phyloP scores from a whole-genome alignment of 2,797 vertebrate species.

The Sciaenops ocellatus region DNA sequence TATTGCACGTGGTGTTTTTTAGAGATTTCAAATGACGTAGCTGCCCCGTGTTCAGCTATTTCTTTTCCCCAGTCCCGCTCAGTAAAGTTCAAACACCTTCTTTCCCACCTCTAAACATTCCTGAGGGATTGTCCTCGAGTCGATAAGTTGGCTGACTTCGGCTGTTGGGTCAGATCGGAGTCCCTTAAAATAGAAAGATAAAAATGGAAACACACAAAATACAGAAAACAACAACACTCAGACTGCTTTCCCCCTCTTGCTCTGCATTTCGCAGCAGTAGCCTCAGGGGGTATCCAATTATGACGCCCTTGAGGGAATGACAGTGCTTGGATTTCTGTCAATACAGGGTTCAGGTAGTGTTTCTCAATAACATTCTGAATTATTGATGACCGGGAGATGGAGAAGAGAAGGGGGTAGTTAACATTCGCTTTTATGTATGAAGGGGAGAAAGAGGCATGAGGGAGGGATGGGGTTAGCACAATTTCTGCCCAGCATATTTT shows the following conservation, averaged over 20 bases:
- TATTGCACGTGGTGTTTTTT: constrained; percentile 3
- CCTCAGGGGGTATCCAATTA: constrained; percentile 80
- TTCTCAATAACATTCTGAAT: constrained; percentile 86
- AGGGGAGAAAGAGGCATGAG: constrained; percentile 26
- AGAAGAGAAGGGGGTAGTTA: constrained; percentile 67
- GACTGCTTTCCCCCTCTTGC: constrained; percentile 29
- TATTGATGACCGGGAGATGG: constrained; percentile 81
- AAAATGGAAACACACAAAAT: constrained; percentile 72
- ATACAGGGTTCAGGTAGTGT: constrained; percentile 84
- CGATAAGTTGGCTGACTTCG: constrained; percentile 50
- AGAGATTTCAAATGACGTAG: constrained; percentile 30
- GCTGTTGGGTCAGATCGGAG: constrained; percentile 51
- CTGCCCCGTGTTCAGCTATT: constrained; percentile 21
- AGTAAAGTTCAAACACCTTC: constrained; percentile 44
- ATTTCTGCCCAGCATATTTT: constrained; percentile 69
- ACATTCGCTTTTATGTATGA: constrained; percentile 74
- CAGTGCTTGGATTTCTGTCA: constrained; percentile 85
- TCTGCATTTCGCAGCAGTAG: constrained; percentile 43
- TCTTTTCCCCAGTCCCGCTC: constrained; percentile 12
- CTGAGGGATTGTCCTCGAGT: constrained; percentile 36
- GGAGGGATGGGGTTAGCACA: constrained; percentile 21
- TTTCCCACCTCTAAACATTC: constrained; percentile 48
- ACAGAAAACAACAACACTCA: constrained; percentile 61
- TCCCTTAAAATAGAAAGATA: constrained; percentile 70
- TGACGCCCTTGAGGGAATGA: constrained; percentile 82